These are phyloP conservation scores for Nemopilema nomurai DNA, from an alignment of 30 jellyfish, hydroid and myxozoan genomes.

Conservation along the genomic window DNA sequence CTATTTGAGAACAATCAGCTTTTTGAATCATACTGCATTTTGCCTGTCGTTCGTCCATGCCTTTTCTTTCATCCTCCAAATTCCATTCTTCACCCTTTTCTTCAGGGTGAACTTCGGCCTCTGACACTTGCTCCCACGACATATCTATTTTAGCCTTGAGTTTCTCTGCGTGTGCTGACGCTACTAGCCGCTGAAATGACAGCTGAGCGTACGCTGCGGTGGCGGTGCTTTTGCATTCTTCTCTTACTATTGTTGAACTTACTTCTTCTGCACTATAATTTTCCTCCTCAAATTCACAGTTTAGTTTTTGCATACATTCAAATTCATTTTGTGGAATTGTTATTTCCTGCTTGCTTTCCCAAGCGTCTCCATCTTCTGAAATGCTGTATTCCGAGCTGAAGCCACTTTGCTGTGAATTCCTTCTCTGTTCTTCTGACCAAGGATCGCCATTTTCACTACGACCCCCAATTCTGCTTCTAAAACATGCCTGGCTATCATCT, in stretches of 20 bases:
- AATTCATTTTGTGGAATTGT: not conserved
- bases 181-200: constrained; percentile 53
- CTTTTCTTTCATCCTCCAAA: no score
- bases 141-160: not conserved
- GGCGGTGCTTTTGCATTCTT: not conserved
- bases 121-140: not conserved
- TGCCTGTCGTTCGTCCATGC: no score
- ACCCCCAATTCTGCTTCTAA: not conserved
- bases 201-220: constrained; percentile 25
- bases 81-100: not conserved
- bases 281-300: not conserved
- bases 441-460: not conserved
- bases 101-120: not conserved
- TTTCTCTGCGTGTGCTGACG: constrained; percentile 44
- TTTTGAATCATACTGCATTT: not conserved
- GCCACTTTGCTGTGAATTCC: not conserved
- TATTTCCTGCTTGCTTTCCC: not conserved
- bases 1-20: not conserved
- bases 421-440: not conserved
- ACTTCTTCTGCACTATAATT: not conserved
- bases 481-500: not conserved
- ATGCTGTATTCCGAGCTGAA: not conserved
- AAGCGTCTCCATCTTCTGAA: not conserved
- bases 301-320: not conserved
- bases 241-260: not conserved